phyloP scores from a whole-genome alignment of 2,888 invertebrate species.

The Drosophila anomalata region DNA sequence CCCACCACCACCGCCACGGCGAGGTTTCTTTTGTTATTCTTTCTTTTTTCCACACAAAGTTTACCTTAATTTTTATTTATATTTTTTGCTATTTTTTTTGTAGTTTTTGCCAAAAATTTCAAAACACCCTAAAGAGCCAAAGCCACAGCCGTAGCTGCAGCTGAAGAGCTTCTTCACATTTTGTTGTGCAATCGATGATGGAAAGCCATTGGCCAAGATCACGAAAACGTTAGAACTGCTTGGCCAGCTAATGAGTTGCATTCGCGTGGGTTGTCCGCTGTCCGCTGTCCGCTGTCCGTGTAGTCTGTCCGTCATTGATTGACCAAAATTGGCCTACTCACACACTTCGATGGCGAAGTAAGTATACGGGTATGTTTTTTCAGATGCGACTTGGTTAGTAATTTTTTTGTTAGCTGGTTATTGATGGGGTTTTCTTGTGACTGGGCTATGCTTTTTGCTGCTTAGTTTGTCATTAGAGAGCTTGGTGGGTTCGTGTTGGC shows the following conservation, averaged over 20 bases:
- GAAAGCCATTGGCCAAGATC: conserved; percentile 24
- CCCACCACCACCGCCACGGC: conserved; percentile 53
- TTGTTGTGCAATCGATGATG: conserved; percentile 32
- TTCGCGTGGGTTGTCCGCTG: conserved; percentile 55
- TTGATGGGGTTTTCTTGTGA: conserved; percentile 44
- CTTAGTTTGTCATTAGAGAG: conserved; percentile 46
- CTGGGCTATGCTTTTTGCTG: conserved; percentile 15
- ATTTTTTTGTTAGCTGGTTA: conserved; percentile 48
- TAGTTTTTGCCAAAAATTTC: conserved; percentile 20
- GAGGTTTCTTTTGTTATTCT: conserved; percentile 39
- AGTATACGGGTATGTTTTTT: conserved; percentile 9
- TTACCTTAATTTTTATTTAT: conserved; percentile 9
- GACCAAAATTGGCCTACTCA: conserved; percentile 67
- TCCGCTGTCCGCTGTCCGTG: neutral
- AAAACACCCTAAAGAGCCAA: conserved; percentile 10
- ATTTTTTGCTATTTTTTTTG: conserved; percentile 7
- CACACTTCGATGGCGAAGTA: conserved; percentile 14
- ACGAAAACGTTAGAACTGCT: conserved; percentile 11
- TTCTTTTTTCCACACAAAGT: conserved; percentile 10
- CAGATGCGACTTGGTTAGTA: conserved; percentile 41
- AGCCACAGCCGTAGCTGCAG: neutral
- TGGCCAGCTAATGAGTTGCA: conserved; percentile 62
- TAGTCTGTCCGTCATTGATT: conserved; percentile 67
- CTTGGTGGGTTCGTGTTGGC: conserved; percentile 27
- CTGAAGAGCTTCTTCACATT: conserved; percentile 5